phyloP scores from a whole-genome alignment of 2,888 invertebrate genomes.

The Tinea semifulvella region DNA sequence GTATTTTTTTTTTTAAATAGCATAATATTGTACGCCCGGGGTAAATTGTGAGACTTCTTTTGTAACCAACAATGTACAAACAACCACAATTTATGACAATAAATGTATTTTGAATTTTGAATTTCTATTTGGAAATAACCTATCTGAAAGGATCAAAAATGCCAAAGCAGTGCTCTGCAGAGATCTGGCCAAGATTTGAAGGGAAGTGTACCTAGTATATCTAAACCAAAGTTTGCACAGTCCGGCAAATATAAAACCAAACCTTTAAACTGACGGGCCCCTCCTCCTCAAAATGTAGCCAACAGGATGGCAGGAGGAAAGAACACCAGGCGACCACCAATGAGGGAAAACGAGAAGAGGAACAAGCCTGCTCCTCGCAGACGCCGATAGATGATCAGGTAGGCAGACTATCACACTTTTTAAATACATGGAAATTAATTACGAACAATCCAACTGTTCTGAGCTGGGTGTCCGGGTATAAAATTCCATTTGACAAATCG shows the following conservation, averaged over 20 bases:
- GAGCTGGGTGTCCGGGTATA: conserved; percentile 1
- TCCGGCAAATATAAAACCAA: background rate
- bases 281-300: background rate
- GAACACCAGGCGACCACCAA: background rate
- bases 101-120: too few relatives aligned
- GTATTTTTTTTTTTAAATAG: too few relatives aligned
- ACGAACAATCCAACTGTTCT: background rate
- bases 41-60: too few relatives aligned
- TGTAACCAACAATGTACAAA: too few relatives aligned
- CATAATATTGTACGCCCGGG: too few relatives aligned
- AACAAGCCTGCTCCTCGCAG: background rate
- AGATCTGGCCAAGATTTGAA: background rate
- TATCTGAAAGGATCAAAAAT: too few relatives aligned
- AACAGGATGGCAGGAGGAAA: background rate
- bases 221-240: background rate
- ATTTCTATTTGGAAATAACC: conserved; percentile 3
- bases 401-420: background rate
- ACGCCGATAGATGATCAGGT: background rate
- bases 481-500: background rate
- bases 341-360: background rate
- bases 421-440: background rate
- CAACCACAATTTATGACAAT: too few relatives aligned
- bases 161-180: background rate
- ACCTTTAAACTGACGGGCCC: conserved; percentile 6
- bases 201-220: background rate